These are phyloP conservation scores for Cossypha heuglini DNA, from an alignment of 2,797 vertebrate genomes.

Conservation along the genomic window DNA sequence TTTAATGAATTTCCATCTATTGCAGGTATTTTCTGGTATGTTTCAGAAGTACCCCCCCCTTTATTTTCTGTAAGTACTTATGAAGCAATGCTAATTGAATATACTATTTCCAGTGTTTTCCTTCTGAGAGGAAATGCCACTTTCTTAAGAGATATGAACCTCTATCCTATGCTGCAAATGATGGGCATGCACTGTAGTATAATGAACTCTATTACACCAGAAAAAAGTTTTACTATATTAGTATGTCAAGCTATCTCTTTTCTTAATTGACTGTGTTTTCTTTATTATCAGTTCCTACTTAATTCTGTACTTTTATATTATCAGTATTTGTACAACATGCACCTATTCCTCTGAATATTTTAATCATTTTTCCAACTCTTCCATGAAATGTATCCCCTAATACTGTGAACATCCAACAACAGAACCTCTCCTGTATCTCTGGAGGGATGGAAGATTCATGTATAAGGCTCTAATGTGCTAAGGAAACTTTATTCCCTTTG, in stretches of 20 bases:
- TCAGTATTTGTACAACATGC: not conserved
- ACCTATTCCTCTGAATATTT: not conserved
- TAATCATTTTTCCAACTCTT: not conserved
- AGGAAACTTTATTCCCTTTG: not conserved
- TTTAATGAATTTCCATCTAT: not conserved
- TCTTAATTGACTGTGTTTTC: not conserved
- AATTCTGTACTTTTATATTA: not conserved
- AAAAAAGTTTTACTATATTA: not conserved
- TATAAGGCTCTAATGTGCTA: not conserved
- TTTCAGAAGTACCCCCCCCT: not conserved
- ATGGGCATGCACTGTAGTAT: not conserved
- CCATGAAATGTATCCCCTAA: not conserved
- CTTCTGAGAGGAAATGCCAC: not conserved
- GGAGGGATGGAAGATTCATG: not conserved
- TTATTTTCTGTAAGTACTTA: not conserved
- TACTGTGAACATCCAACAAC: not conserved
- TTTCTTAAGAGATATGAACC: not conserved
- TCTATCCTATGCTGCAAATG: not conserved
- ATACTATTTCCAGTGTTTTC: not conserved
- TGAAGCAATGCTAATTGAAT: not conserved
- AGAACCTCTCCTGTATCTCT: not conserved
- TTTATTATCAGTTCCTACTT: not conserved
- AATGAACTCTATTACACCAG: not conserved
- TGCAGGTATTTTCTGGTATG: not conserved
- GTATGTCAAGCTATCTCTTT: not conserved